phyloP scores from a whole-genome alignment of 2,888 invertebrate species.

The Cheilosia soror region DNA sequence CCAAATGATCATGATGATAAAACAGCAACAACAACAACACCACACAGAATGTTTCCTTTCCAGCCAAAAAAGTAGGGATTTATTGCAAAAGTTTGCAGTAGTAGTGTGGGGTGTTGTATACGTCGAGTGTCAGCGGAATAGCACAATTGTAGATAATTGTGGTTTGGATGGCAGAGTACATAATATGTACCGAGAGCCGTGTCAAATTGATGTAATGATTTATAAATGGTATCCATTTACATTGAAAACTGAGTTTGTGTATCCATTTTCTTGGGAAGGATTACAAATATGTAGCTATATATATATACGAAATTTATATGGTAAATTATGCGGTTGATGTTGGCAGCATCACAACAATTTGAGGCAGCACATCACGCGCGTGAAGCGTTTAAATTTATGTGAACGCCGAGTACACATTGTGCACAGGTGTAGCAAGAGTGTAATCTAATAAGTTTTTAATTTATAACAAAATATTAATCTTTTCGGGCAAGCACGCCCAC shows the following conservation, averaged over 20 bases:
- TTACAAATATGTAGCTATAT: neutral
- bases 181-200: conserved; percentile 15
- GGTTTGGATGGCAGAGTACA: conserved; percentile 26
- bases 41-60: conserved; percentile 19
- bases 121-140: conserved; percentile 47
- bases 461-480: conserved; percentile 75
- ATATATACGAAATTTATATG: neutral
- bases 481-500: conserved; percentile 57
- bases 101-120: neutral
- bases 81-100: conserved; percentile 55
- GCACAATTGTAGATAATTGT: conserved; percentile 55
- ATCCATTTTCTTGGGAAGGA: conserved; percentile 21
- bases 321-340: neutral
- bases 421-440: conserved; percentile 72
- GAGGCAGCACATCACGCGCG: conserved; percentile 61
- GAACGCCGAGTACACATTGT: conserved; percentile 44
- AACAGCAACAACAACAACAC: conserved; percentile 24
- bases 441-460: conserved; percentile 76
- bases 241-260: conserved; percentile 11
- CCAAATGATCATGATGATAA: conserved; percentile 64
- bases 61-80: conserved; percentile 48
- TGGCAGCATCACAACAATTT: conserved; percentile 4
- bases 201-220: conserved; percentile 70
- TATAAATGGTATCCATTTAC: conserved; percentile 32
- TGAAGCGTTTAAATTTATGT: conserved; percentile 63